Evolutionary conservation across 2,113 vertebrate genomes (phyloP), one percentile per base, ranked within the genome.

Genomic region (Papio anubis): DNA sequence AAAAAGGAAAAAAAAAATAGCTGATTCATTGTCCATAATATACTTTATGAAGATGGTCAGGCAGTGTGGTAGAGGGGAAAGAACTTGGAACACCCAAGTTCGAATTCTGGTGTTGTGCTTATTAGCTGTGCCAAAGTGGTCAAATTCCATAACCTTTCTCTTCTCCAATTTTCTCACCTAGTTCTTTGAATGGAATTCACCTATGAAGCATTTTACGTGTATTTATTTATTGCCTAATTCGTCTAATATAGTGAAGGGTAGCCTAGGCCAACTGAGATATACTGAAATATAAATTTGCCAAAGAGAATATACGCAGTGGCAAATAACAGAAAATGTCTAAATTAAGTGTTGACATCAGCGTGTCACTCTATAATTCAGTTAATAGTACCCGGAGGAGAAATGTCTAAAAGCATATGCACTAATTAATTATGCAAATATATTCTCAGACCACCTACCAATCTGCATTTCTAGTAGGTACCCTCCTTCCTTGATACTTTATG

Each of bases 251-350:
- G 61, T 45, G 59, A 70, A 82, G 89, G 45, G 85, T 79, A 95
- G 14, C 68, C 30, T 78, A 84, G 17, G 76, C 1, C 59, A 86
- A 21, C 8, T 76, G 18, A 57, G 21, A 43, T 68, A 88, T 5
- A 30, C 75, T 82, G 61, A 66, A 45, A 78, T 86, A 86, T 66
- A 95, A 97, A 86, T 87, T 82, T 90, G 0, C 7, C 20, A 73
- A 88, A 78, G n/a, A 92, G 23, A 81, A 78, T 59, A 89, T 35
- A 90, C 27, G 45, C 27, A 64, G 18, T 79, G n/a, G 21, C 9
- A 97, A 96, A 93, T 87, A 92, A 50, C 12, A 92, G 35, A 90
- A 78, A 89, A 68, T 6, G 3, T 45, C 48, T 64, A 86, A 96
- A 82, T 89, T 72, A 73, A 83, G 52, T 66, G 21, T 32, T 79